phyloP scores from a whole-genome alignment of 2,113 vertebrate genomes.

The Girardinichthys multiradiatus region DNA sequence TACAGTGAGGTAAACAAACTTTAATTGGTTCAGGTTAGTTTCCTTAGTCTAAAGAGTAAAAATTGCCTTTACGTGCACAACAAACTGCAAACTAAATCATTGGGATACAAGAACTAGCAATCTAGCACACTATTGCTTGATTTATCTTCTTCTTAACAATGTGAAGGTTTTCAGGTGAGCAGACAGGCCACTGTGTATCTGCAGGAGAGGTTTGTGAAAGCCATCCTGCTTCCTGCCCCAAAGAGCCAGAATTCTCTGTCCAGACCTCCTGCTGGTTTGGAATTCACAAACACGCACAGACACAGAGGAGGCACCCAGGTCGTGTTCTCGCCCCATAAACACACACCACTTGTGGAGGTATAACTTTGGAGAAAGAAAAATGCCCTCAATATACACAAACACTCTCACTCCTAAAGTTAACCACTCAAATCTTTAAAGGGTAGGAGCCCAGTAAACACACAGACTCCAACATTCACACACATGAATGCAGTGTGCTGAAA shows the following conservation, averaged over 20 bases:
- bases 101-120: neutral
- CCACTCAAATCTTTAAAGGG: conserved; percentile 38
- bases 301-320: neutral
- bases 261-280: conserved; percentile 84
- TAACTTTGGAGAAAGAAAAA: conserved; percentile 3
- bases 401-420: conserved; percentile 41
- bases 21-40: conserved; percentile 1
- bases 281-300: conserved; percentile 65
- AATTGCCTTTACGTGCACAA: neutral
- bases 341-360: neutral
- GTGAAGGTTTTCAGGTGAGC: conserved; percentile 71
- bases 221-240: conserved; percentile 80
- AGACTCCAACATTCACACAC: conserved; percentile 3
- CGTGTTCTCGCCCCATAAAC: neutral
- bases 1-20: conserved; percentile 3
- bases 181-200: conserved; percentile 79
- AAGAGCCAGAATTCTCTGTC: conserved; percentile 89
- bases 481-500: conserved; percentile 19
- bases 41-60: neutral
- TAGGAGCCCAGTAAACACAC: conserved; percentile 22
- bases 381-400: conserved; percentile 18
- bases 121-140: neutral
- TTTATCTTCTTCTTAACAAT: conserved; percentile 19
- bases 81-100: neutral
- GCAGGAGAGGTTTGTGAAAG: conserved; percentile 85